phyloP scores from a whole-genome alignment of 2,797 vertebrate genomes.

The Oreochromis mossambicus region DNA sequence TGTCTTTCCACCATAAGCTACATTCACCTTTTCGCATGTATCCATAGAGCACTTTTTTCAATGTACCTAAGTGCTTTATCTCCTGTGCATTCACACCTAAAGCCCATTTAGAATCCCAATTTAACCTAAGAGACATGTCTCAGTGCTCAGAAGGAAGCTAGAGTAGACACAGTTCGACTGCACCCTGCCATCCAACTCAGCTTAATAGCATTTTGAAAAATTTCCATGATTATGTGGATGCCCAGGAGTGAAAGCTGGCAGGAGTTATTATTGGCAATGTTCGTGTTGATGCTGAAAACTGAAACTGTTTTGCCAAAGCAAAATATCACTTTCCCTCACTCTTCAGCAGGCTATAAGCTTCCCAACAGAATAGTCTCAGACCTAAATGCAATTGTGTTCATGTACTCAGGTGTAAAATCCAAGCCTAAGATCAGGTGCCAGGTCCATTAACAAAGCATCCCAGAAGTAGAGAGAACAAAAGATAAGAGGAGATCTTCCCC shows the following conservation, averaged over 20 bases:
- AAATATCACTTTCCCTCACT: slow-evolving; percentile 37
- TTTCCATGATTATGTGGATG: neutral
- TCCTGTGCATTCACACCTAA: neutral
- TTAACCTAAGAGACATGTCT: neutral
- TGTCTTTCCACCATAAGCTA: neutral
- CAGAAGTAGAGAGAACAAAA: slow-evolving; percentile 33
- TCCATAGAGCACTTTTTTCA: neutral
- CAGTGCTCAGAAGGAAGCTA: neutral
- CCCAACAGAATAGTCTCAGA: slow-evolving; percentile 7
- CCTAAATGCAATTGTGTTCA: slow-evolving; percentile 38
- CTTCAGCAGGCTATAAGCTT: slow-evolving; percentile 1
- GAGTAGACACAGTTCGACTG: neutral
- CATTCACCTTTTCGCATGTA: neutral
- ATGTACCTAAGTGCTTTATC: fast-evolving
- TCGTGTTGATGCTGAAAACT: slow-evolving; percentile 18
- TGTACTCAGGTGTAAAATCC: slow-evolving; percentile 43
- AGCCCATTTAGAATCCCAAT: neutral
- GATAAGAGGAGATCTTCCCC: slow-evolving; percentile 50
- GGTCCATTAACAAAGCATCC: slow-evolving; percentile 47
- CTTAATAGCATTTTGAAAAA: slow-evolving; percentile 1
- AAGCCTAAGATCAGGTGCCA: slow-evolving; percentile 51
- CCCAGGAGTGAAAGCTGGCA: neutral
- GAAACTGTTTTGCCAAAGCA: slow-evolving; percentile 1
- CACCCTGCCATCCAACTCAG: neutral
- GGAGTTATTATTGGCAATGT: neutral